Base-by-base conservation (phyloP, 2,888 invertebrate genomes). In the Lasioglossum oenotherae region DNA sequence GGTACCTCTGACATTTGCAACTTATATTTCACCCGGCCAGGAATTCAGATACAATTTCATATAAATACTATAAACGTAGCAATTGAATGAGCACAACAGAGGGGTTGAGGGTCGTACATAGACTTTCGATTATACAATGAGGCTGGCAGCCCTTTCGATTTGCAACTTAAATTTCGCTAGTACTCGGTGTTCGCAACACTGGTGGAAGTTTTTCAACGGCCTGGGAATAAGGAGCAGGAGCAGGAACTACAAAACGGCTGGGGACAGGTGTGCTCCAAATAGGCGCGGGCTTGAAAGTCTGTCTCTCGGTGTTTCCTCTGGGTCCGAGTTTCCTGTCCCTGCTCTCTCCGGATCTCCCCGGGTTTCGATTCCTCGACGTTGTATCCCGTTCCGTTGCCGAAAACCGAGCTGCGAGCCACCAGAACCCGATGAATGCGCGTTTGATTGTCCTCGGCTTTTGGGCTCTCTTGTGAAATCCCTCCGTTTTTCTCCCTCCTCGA, bases 261-360 rank as follows among this genome's bases (percentile, higher is more conserved):
- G 88, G 92, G 92, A 93, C 93, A 94, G 94, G 94, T 94, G 93
- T 93, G 93, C 93, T 92, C 92, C 89, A 93, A 93, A 93, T 93
- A 93, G 69, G 89, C 92, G 86, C 38, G 73, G 64, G 74, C 57
- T 60, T 69, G 27, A 38, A 80, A 85, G 82, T 88, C 90, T 90
- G 89, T 91, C 91, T 91, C 87, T 87, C 76, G 86, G 85, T 87
- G 90, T 90, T 92, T 91, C 87, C 91, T 90, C 89, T 86, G 53
- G 53, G 53, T 53, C 78, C 81, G 23, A n/a, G 38, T 73, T 79
- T 75, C 69, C 77, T 78, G 31, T 75, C 78, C 67, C 76, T 60
- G 78, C 16, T 77, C 41, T 71, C 41, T 31, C 41, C 64, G 27
- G 80, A 85, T 81, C 82, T 79, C 75, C n/a, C 71, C 78, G 74